Percentiles rank a stretch among this genome's conserved stretches.
phyloP scores from a whole-genome alignment of 2,797 vertebrate species.

The Ciconia nigra region DNA sequence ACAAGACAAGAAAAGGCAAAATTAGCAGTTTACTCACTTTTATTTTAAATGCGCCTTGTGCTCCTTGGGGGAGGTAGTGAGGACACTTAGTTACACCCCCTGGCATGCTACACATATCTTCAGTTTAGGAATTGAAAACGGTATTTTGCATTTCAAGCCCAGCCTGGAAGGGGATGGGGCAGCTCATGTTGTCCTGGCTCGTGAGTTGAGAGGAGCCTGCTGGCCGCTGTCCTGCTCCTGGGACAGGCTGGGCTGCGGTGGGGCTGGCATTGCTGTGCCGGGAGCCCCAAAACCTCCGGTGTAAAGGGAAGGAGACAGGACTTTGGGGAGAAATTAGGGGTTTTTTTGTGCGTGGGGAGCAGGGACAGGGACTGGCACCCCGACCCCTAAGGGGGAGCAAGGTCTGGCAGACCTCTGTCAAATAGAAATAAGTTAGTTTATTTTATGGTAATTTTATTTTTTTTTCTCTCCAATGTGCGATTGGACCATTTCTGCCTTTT shows the following conservation, averaged over 20 bases:
- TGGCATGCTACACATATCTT: background rate
- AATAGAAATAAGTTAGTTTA: background rate
- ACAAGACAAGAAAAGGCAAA: background rate
- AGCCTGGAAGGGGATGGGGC: background rate
- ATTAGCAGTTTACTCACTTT: background rate
- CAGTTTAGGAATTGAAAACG: background rate
- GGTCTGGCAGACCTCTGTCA: background rate
- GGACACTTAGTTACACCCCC: background rate
- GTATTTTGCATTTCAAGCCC: background rate
- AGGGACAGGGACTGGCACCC: background rate
- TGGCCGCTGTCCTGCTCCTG: too few species aligned
- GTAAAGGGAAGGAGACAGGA: background rate
- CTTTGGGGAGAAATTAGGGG: background rate
- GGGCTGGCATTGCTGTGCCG: background rate
- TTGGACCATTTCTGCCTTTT: background rate
- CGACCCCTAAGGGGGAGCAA: fast-evolving
- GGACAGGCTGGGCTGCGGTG: background rate
- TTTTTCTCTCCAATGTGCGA: background rate
- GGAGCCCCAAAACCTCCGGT: too few species aligned
- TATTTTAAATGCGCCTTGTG: background rate
- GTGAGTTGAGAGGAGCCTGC: too few species aligned
- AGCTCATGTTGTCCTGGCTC: background rate
- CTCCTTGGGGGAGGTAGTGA: background rate
- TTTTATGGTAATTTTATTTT: background rate
- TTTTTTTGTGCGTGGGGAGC: fast-evolving